Evolutionary conservation across 2,113 vertebrate genomes (phyloP).

Genomic region (Chlamydotis undulata): DNA sequence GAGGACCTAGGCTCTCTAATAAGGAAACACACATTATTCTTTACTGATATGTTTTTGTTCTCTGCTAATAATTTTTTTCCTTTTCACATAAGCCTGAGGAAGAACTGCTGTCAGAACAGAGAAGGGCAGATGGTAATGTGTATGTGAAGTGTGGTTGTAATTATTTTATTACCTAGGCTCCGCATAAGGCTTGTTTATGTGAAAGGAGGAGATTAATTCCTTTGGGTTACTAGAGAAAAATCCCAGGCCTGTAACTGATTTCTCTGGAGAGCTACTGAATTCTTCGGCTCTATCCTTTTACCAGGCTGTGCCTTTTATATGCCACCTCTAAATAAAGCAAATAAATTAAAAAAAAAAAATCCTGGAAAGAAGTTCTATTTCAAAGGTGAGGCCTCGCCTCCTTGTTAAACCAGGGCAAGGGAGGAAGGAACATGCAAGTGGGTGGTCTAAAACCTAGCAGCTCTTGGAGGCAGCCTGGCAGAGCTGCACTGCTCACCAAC

Average conservation of each 20-base stretch:
- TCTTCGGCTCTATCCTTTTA: neutral
- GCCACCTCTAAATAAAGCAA: neutral
- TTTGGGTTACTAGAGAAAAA: conserved; percentile 26
- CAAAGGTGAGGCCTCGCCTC: neutral
- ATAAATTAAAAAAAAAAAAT: neutral
- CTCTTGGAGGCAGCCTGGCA: neutral
- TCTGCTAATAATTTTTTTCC: neutral
- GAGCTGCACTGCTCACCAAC: neutral
- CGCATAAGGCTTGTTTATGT: conserved; percentile 37
- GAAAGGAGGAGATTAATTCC: conserved; percentile 29
- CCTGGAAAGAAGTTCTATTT: neutral
- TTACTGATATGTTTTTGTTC: conserved; percentile 36
- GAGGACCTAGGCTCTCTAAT: neutral
- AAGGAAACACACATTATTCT: conserved; percentile 25
- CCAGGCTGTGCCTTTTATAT: neutral
- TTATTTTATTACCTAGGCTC: conserved; percentile 50
- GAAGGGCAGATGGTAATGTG: conserved; percentile 19
- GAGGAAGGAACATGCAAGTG: accelerated
- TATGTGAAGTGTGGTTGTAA: conserved; percentile 42
- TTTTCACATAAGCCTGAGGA: conserved; percentile 8
- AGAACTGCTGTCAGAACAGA: conserved; percentile 16
- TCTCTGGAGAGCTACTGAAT: conserved; percentile 46
- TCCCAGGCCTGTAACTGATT: conserved; percentile 31
- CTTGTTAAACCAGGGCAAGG: neutral
- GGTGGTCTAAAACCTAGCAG: neutral